Base-by-base conservation (phyloP, 2,113 vertebrate species). In the Pluvianellus socialis region DNA sequence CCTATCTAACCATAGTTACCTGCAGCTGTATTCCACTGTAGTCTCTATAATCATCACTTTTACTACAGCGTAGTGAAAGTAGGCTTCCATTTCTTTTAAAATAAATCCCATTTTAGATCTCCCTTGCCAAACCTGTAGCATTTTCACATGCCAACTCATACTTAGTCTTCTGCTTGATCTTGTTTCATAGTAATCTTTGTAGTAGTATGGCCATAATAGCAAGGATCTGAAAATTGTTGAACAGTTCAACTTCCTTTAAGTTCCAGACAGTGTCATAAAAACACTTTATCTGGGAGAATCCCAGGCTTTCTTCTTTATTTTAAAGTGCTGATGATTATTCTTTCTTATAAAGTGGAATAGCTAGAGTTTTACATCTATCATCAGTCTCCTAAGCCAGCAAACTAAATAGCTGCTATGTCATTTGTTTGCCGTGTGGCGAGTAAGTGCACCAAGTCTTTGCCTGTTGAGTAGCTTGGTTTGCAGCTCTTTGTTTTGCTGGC, bases 401-500 rank as follows among this genome's bases (percentile, higher is more conserved):
- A 68, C 56, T 63, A 40, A 67, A 56, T 26, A 94, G 49, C 18
- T 92, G 55, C 42, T 45, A 15, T 53, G 47, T 62, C 5, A 4
- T 67, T 75, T 88, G 23, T 73, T 90, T 79, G 62, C 61, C 28
- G 8, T 42, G 26, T 33, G 13, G 30, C 55, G 71, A 28, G 49
- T 58, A 71, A 26, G 52, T 17, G 65, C 83, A 76, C 24, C 32
- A 65, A 50, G 14, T 81, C 38, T 85, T 92, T 44, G 47, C 70
- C 56, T 75, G 61, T 53, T 75, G 49, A 96, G 42, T n/a, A 98
- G 27, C 47, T 96, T 88, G 42, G 84, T 92, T 63, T 90, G 77
- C 53, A 98, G 94, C 33, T 98, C 97, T 89, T 91, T 95, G 84
- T 95, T 97, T 88, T 59, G n/a, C 52, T 98, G 93, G 50, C 98